phyloP scores from a whole-genome alignment of 2,888 invertebrate genomes.

The Hypercompe scribonia region DNA sequence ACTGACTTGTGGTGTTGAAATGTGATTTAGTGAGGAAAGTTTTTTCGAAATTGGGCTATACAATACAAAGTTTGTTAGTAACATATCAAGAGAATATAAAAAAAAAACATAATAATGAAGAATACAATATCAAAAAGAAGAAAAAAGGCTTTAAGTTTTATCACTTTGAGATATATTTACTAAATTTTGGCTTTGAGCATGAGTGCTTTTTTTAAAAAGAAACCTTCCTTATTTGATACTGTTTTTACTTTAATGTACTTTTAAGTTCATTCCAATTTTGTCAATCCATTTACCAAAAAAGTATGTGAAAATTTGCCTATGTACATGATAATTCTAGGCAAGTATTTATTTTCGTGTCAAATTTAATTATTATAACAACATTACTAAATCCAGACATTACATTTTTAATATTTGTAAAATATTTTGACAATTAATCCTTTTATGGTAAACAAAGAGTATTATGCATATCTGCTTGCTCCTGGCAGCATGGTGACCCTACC shows the following conservation, averaged over 20 bases:
- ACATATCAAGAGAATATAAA: neutral
- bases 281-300: too few species aligned
- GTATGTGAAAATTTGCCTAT: too few species aligned
- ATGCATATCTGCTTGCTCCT: conserved; percentile 20
- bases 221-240: neutral
- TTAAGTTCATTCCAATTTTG: too few species aligned
- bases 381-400: neutral
- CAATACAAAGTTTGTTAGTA: neutral
- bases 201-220: neutral
- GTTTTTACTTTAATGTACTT: too few species aligned
- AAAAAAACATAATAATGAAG: too few species aligned
- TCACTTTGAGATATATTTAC: neutral
- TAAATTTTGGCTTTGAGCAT: neutral
- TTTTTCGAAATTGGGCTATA: neutral
- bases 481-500: conserved; percentile 21
- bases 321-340: too few species aligned
- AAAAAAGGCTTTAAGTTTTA: neutral
- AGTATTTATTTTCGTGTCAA: neutral
- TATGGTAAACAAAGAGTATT: neutral
- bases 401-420: neutral
- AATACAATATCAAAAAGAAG: neutral
- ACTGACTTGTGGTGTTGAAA: too few species aligned
- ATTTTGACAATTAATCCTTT: neutral
- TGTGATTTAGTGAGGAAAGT: neutral
- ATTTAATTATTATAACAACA: neutral